Evolutionary conservation across 2,888 invertebrate species (phyloP), one percentile per base, ranked within the genome.

Genomic region (Eutolmus rufibarbis): DNA sequence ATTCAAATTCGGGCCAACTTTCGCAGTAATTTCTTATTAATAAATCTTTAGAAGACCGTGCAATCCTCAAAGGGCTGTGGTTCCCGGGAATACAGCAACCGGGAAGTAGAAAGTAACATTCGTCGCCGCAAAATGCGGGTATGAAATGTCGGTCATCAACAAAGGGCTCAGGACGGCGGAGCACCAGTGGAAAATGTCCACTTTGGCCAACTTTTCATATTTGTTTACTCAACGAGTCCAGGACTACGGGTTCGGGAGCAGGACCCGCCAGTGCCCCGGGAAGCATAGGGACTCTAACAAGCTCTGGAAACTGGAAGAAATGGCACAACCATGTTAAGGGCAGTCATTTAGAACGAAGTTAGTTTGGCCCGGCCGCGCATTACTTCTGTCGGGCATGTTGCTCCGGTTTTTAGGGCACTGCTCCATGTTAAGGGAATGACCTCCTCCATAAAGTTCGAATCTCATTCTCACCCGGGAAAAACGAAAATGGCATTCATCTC

Each of bases 11-110:
- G 9, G 76, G 34, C 16, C 34, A 76, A 76, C 76, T 76, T 76
- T 76, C 76, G 76, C 76, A 76, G 76, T 76, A 76, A 76, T 76
- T 76, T 76, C 76, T 34, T 76, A 76, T 76, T 76, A 76, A 76
- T 76, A 76, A 76, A 76, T 76, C 37, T 76, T 76, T 31, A 37
- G 37, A n/a, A 37, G 37, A 16, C 34, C 34, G 37, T 8, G n/a
- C 9, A 37, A 34, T 76, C 76, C 66, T 66, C 66, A 57, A 19
- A 57, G n/a, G 57, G 57, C 23, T 9, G 12, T 8, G 40, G 28
- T 28, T 8, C 7, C 23, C 23, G 9, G 23, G 23, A 23, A 57
- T 3, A 23, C 57, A 28, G 23, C 23, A 66, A 66, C 66, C 12
- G 23, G 40, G 1, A 12, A 3, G 66, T 23, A 12, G 9, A 8